Base-by-base conservation (phyloP, 2,797 vertebrate species). In the Chanos chanos region DNA sequence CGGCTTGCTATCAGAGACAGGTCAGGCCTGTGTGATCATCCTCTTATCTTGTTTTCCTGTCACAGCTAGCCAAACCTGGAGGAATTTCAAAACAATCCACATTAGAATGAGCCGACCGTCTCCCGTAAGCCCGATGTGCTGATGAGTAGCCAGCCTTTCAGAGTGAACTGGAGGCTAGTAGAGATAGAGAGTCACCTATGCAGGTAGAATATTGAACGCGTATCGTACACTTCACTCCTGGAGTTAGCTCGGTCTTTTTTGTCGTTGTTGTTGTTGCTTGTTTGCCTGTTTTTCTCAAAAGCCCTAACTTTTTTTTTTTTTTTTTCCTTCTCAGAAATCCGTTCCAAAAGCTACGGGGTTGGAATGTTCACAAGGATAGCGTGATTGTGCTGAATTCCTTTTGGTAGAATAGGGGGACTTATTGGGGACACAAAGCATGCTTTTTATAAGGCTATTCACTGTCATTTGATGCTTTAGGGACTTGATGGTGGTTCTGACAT, bases 81-180 rank as follows among this genome's bases (percentile, higher is more conserved):
- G 55, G 30, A 58, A 44, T 57, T 44, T 57, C 40, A 44, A 56
- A 43, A 57, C 28, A 57, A 44, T 21, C 28, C 41, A 22, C 19
- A 58, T 58, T 22, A 34, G 37, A 13, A 52, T 51, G 7, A 10
- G 10, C 19, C 39, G 19, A 47, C 24, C 33, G 40, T 47, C 34
- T 41, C 15, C 15, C 16, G 48, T 47, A 43, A 44, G 55, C 33
- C 47, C 30, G 27, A 18, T 18, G 4, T 44, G 37, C 49, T 49
- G n/a, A 21, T 9, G 21, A 2, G 10, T 6, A 13, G 5, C 34
- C 6, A 12, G 16, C 12, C 27, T 25, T 45, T 52, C 12, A 53
- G 55, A 53, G 55, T 55, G 55, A 55, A 41, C 25, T 41, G 15
- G 55, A 25, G 1, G 7, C 16, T 30, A 36, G 13, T 30, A 51